These are phyloP conservation scores for Iselma pallidipennis DNA, from an alignment of 2,888 invertebrate species.

Conservation along the genomic window DNA sequence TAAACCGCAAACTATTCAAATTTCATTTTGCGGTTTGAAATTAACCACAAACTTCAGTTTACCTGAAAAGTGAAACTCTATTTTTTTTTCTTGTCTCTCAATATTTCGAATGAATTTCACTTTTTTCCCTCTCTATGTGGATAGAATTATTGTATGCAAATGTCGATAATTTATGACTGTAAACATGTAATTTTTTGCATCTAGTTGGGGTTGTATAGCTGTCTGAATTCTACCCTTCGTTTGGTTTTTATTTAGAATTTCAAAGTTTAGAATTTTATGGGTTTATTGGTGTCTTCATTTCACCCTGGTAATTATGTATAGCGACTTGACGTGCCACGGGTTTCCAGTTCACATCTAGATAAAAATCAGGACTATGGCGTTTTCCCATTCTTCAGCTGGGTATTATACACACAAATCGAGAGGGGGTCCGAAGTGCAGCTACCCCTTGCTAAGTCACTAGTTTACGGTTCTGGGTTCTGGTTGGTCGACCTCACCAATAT, in stretches of 20 bases:
- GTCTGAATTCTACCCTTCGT: constrained; percentile 7
- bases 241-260: constrained; percentile 16
- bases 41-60: constrained; percentile 42
- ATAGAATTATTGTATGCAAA: constrained; percentile 34
- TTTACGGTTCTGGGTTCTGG: constrained; percentile 46
- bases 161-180: constrained; percentile 39
- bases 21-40: constrained; percentile 38
- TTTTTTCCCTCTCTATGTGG: neutral
- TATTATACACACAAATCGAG: constrained; percentile 13
- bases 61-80: constrained; percentile 51
- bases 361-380: constrained; percentile 22
- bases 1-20: constrained; percentile 32
- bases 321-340: constrained; percentile 12
- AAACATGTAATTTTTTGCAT: constrained; percentile 38
- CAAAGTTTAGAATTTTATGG: constrained; percentile 42
- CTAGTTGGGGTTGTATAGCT: neutral
- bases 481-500: constrained; percentile 46
- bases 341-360: constrained; percentile 21
- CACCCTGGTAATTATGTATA: constrained; percentile 29
- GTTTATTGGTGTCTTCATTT: constrained; percentile 47
- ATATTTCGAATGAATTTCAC: neutral
- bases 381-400: constrained; percentile 30
- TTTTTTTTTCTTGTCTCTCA: constrained; percentile 19
- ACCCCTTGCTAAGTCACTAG: constrained; percentile 39
- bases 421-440: constrained; percentile 33